Evolutionary conservation across 2,113 vertebrate species (phyloP), one percentile per base, ranked within the genome.

Genomic region (Oophaga pumilio): DNA sequence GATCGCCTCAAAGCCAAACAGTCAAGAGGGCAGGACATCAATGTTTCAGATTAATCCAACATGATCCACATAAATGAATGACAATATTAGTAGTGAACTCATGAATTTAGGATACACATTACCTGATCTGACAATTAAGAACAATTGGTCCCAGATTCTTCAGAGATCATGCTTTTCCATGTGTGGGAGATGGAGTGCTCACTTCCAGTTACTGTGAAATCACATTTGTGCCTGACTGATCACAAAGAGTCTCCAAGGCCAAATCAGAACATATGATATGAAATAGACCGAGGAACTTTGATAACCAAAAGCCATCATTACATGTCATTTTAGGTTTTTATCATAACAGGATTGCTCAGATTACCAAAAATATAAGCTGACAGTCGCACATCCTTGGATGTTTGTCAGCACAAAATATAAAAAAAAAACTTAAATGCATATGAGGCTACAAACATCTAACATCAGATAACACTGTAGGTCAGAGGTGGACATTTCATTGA

Each of bases 171-270:
- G 12, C 26, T 28, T 28, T 69, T 69, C 68, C 24, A 69, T 33
- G 28, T 5, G 13, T 33, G 11, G 24, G 68, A 69, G 24, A 69
- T 24, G 24, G 28, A 24, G 26, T 28, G 68, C 68, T 15, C 13
- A 13, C 68, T 69, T 24, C 68, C 68, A 69, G 68, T 73, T 73
- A 24, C 69, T 73, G 69, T 73, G 33, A 73, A 43, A 73, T 49
- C 7, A 20, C 69, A 73, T 73, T 43, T 26, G 14, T 20, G 15
- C 69, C 33, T 73, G 28, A 71, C 69, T 43, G 69, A 43, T 73
- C 69, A 73, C 28, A 43, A 24, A 28, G 68, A 26, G 13, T 28
- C 68, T 69, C 13, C 13, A 69, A 1, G 14, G 68, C 68, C 15
- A 69, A 6, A 69, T 69, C 68, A 69, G 4, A 18, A 20, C 69